Evolutionary conservation across 2,888 invertebrate genomes (phyloP), one percentile per base, ranked within the genome.

Genomic region (Drosophila austrosaltans): DNA sequence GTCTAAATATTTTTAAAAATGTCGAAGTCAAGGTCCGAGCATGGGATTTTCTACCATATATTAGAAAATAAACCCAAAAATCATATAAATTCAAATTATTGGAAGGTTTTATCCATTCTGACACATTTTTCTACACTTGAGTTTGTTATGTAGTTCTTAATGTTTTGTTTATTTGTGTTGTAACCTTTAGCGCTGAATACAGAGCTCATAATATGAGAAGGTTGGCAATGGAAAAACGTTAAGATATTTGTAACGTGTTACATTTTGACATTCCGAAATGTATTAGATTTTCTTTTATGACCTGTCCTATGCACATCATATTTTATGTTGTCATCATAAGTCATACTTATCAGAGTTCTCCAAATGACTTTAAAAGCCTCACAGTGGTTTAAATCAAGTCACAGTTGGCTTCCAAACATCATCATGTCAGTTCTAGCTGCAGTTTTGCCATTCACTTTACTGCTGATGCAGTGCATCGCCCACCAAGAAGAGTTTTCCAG

Each of bases 401-500:
- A 48, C 48, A 48, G 48, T 48, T 48, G 10, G 22, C 22, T 8
- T 10, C 20, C 44, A 1, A 48, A 48, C 8, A 48, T 22, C 48
- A 25, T 48, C 48, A 48, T 48, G 48, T 22, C 48, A 7, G 3
- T 48, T 10, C 6, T 36, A n/a, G 28, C 39, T 36, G 20, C n/a
- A 5, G 20, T 56, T 56, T 7, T 40, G 25, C 40, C 58, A n/a
- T n/a, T 32, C 22, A 25, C n/a, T 7, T 32, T 58, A 4, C 16
- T 66, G 48, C 30, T 65, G 32, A 48, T 74, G 62, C 65, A 69
- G 30, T 62, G 68, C 44, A 66, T 63, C 54, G 39, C 22, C 0
- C 59, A 61, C 2, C 28, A 66, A 30, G 6, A 58, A 0, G 39
- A 20, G 6, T 0, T 2, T 7, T 8, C 40, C 2, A 5, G 4